Conservation (phyloP, 2,113 vertebrate species). For the Campylomormyrus numenius region DNA sequence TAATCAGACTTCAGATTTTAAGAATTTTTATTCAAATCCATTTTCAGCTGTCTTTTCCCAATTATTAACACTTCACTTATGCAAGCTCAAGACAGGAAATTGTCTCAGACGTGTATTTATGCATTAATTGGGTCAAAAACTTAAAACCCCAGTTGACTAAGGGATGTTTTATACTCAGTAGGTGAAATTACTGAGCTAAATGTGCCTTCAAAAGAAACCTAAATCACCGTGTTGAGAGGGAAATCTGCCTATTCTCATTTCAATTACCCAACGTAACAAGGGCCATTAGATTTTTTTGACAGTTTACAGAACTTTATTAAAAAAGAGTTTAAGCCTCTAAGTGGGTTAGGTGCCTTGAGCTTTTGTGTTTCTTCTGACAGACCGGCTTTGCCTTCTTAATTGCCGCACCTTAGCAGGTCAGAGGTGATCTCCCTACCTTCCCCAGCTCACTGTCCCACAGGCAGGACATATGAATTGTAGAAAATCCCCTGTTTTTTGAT, state of each 20-base stretch:
- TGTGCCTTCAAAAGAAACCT: slow-evolving; percentile 6
- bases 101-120: neutral
- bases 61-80: neutral
- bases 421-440: slow-evolving; percentile 29
- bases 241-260: slow-evolving; percentile 46
- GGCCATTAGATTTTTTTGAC: slow-evolving; percentile 55
- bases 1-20: neutral
- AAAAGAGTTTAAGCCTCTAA: slow-evolving; percentile 46
- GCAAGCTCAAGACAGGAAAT: neutral
- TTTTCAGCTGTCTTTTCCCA: neutral
- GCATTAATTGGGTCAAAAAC: slow-evolving; percentile 1
- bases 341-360: slow-evolving; percentile 61
- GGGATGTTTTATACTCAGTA: neutral
- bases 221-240: neutral
- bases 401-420: slow-evolving; percentile 55
- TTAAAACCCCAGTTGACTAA: neutral
- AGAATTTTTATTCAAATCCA: neutral
- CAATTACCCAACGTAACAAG: slow-evolving; percentile 46
- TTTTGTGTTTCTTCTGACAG: slow-evolving; percentile 42
- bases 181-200: slow-evolving; percentile 10
- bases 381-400: slow-evolving; percentile 50
- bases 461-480: slow-evolving; percentile 42
- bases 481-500: slow-evolving; percentile 19
- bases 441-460: slow-evolving; percentile 34
- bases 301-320: slow-evolving; percentile 61